A percentile compares a stretch with the other conserved stretches of the same genome.
These are phyloP conservation scores for Trachythela sp. DNA, from an alignment of 64 coral and sea anemone genomes.

Conservation along the genomic window DNA sequence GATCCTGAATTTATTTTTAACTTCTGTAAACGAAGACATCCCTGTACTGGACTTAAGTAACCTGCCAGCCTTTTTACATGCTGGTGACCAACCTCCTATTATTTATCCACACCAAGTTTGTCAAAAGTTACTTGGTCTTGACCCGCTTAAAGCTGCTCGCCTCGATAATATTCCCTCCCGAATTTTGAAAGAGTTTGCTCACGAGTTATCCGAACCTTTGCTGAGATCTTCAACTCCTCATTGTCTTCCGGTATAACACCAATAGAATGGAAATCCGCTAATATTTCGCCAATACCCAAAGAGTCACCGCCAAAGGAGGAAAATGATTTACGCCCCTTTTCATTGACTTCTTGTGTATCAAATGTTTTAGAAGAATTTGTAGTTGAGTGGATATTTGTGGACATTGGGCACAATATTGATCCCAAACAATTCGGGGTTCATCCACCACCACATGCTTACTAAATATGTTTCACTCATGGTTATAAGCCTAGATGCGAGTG, in stretches of 20 bases:
- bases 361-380: constrained; percentile 51
- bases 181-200: constrained; percentile 21
- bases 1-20: background rate
- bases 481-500: too few relatives aligned
- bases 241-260: background rate
- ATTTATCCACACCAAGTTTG: constrained; percentile 4
- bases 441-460: too few relatives aligned
- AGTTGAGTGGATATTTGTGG: constrained; percentile 20
- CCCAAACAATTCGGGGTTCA: constrained; percentile 5
- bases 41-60: background rate
- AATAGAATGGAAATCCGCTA: constrained; percentile 1
- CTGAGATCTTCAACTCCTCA: constrained; percentile 28
- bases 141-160: constrained; percentile 2
- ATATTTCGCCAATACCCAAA: constrained; percentile 23
- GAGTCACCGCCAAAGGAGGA: background rate
- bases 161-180: constrained; percentile 10
- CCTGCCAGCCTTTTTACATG: constrained; percentile 28
- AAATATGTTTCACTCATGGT: too few relatives aligned
- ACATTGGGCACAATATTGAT: constrained; percentile 23
- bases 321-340: constrained; percentile 30
- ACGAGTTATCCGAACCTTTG: constrained; percentile 21
- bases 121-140: background rate
- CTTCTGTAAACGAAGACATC: constrained; percentile 22
- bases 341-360: constrained; percentile 21
- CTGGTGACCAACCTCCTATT: background rate